phyloP scores from a whole-genome alignment of 2,888 invertebrate species.

The Melipona beecheii region DNA sequence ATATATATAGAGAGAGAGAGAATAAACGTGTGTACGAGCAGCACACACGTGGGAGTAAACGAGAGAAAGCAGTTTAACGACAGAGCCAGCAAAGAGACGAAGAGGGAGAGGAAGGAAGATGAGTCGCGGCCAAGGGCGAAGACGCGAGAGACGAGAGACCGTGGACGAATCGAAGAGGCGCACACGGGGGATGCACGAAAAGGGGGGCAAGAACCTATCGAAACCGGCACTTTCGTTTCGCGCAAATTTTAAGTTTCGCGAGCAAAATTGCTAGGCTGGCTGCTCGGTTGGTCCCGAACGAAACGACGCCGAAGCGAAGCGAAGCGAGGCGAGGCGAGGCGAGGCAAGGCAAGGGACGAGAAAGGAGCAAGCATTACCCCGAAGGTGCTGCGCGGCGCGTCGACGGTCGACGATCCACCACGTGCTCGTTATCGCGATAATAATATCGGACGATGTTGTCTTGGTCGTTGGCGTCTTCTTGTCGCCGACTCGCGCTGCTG shows the following conservation, averaged over 20 bases:
- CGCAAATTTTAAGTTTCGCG: slow-evolving; percentile 77
- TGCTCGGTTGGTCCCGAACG: slow-evolving; percentile 25
- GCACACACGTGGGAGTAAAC: background rate
- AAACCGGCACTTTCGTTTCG: slow-evolving; percentile 76
- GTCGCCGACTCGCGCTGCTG: background rate
- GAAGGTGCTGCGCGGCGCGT: slow-evolving; percentile 45
- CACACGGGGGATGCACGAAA: slow-evolving; percentile 9
- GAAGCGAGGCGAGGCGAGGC: background rate
- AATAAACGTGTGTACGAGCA: background rate
- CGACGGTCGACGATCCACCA: slow-evolving; percentile 55
- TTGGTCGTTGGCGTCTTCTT: background rate
- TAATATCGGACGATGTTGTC: slow-evolving; percentile 33
- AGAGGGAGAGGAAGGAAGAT: background rate
- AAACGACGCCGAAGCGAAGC: background rate
- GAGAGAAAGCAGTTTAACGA: background rate
- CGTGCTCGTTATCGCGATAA: slow-evolving; percentile 67
- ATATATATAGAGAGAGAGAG: background rate
- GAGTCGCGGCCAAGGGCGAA: background rate
- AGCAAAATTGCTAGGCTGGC: slow-evolving; percentile 71
- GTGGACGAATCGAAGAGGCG: background rate
- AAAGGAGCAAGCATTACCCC: slow-evolving; percentile 27
- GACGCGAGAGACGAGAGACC: background rate
- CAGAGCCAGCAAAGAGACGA: background rate
- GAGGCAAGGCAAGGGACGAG: background rate
- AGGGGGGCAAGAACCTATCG: slow-evolving; percentile 28